Percentiles rank a stretch among this genome's conserved stretches.
These are phyloP conservation scores for Thunnus maccoyii DNA, from an alignment of 2,113 vertebrate genomes.

Conservation along the genomic window DNA sequence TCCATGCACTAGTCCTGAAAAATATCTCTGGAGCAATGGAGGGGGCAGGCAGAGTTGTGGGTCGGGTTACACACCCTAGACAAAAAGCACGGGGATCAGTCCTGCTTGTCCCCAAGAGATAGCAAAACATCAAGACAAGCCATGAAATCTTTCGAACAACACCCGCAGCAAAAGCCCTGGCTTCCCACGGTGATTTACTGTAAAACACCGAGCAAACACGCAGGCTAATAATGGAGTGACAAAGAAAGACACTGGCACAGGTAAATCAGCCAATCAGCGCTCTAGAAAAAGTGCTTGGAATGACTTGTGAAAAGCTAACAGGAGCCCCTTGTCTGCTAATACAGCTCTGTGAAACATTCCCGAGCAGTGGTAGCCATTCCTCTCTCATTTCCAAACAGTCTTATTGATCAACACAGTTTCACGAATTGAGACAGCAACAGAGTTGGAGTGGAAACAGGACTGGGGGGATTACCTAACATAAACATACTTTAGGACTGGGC, in stretches of 20 bases:
- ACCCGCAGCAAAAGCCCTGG: slow-evolving; percentile 62
- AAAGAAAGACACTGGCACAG: slow-evolving; percentile 71
- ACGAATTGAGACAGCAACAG: slow-evolving; percentile 44
- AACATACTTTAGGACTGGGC: slow-evolving; percentile 37
- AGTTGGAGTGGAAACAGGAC: slow-evolving; percentile 55
- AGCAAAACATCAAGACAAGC: slow-evolving; percentile 79
- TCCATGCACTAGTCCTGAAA: slow-evolving; percentile 69
- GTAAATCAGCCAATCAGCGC: slow-evolving; percentile 74
- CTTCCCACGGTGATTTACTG: slow-evolving; percentile 88
- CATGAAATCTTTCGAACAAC: slow-evolving; percentile 83
- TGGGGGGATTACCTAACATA: slow-evolving; percentile 54
- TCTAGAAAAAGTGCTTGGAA: slow-evolving; percentile 55
- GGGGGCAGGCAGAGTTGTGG: slow-evolving; percentile 55
- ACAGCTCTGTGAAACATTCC: slow-evolving; percentile 69
- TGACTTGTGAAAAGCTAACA: slow-evolving; percentile 79
- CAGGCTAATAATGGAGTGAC: slow-evolving; percentile 52
- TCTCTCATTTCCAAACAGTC: slow-evolving; percentile 43
- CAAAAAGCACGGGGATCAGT: slow-evolving; percentile 76
- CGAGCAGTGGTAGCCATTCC: slow-evolving; percentile 36
- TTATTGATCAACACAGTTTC: slow-evolving; percentile 63
- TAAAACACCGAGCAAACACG: slow-evolving; percentile 76
- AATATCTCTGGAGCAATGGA: slow-evolving; percentile 65
- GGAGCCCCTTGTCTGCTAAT: slow-evolving; percentile 66
- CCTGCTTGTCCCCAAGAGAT: slow-evolving; percentile 67
- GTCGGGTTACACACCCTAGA: slow-evolving; percentile 77